Base-by-base conservation (phyloP, 2,797 vertebrate species). In the Vireo griseus region DNA sequence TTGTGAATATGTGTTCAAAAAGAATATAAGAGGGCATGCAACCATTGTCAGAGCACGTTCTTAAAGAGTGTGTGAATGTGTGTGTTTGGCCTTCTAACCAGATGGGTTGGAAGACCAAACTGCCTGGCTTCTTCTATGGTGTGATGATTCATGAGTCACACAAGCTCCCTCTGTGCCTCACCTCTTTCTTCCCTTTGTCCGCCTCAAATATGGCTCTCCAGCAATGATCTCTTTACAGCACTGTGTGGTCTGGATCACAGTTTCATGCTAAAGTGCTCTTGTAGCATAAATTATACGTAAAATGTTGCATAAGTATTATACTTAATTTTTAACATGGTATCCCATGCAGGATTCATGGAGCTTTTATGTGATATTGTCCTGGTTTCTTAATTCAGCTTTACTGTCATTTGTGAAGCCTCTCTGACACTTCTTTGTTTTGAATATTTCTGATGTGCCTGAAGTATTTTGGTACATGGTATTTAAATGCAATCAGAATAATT, bases 391-490 rank as follows among this genome's bases (percentile, higher is more conserved):
- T 73, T 94, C 90, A 92, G 54, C 37, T 80, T 90, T 86, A 54
- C 42, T 81, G 76, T 86, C 12, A 86, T 66, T 90, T 93, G 51
- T 48, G 35, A 90, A 68, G 21, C 20, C 86, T 92, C 68, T 91
- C 73, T 69, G 33, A 86, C 6, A 10, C 11, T 69, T 92, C 81
- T 91, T 92, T 92, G 68, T 91, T 95, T 95, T 94, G 65, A 86
- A n/a, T 88, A 67, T 89, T 94, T 92, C 82, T 92, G 75, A 93
- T 69, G 16, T 79, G 55, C 77, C 51, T 95, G 82, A 90, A 90
- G 54, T 95, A 90, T 94, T 94, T 96, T 91, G 75, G 47, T 86
- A 94, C 79, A 54, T 54, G 54, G 14, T 68, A 86, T 96, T 95
- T 93, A 84, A 94, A 75, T 81, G 86, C 66, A 95, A 66, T 86